phyloP scores from a whole-genome alignment of 2,888 invertebrate genomes.

The Andrena chrysosceles region DNA sequence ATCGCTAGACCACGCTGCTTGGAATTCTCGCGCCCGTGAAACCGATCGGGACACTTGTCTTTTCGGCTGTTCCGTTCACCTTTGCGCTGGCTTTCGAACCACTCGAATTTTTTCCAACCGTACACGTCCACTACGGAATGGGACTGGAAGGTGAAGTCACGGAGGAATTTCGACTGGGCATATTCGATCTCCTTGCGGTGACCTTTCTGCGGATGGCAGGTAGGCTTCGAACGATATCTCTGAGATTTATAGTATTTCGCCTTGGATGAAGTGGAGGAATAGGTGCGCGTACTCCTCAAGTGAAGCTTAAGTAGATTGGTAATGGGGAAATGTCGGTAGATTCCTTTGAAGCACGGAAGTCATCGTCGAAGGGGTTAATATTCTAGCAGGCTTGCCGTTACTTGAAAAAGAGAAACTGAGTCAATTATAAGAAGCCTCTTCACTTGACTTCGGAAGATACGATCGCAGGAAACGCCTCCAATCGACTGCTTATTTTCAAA shows the following conservation, averaged over 20 bases:
- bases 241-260: too few species aligned
- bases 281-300: too few species aligned
- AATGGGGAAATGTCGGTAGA: not conserved
- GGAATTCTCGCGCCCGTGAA: slow-evolving; percentile 29
- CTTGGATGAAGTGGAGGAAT: too few species aligned
- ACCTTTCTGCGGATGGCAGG: not conserved
- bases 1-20: not conserved
- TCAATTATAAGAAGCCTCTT: not conserved
- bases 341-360: not conserved
- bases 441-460: slow-evolving; percentile 1
- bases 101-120: not conserved
- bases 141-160: not conserved
- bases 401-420: not conserved
- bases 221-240: not conserved
- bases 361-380: not conserved
- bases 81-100: not conserved
- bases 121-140: not conserved
- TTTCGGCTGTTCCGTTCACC: not conserved
- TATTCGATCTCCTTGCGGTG: not conserved
- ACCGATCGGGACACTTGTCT: slow-evolving; percentile 22
- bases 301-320: not conserved
- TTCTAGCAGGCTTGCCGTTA: not conserved
- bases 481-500: slow-evolving; percentile 27
- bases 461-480: slow-evolving; percentile 40
- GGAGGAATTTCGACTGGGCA: not conserved